Evolutionary conservation across 2,113 vertebrate genomes (phyloP).

Genomic region (Sterrhoptilus dennistouni): DNA sequence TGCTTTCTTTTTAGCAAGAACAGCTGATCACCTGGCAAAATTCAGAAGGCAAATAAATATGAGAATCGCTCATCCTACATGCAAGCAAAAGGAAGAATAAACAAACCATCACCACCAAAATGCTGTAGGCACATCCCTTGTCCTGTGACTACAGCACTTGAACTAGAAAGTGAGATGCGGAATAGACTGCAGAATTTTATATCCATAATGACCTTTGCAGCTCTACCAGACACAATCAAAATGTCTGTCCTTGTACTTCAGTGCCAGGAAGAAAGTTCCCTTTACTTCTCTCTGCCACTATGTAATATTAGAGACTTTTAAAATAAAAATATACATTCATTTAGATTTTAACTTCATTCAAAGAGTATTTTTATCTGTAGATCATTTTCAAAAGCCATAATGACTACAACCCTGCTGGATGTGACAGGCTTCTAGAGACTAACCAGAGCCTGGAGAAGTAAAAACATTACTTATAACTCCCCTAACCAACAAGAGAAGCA

Average conservation of each 20-base stretch:
- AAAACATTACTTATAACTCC: background rate
- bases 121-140: background rate
- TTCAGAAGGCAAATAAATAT: background rate
- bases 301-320: background rate
- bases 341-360: background rate
- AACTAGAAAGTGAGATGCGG: background rate
- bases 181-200: background rate
- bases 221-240: background rate
- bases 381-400: background rate
- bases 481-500: background rate
- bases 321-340: background rate
- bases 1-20: background rate
- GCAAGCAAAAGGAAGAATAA: background rate
- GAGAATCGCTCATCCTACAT: background rate
- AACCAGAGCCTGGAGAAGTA: background rate
- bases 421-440: background rate
- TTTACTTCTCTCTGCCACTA: background rate
- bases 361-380: background rate
- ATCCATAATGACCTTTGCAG: background rate
- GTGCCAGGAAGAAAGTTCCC: background rate
- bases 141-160: background rate
- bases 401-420: background rate
- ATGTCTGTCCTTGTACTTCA: background rate
- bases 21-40: background rate
- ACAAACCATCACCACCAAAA: background rate